Evolutionary conservation across 2,888 invertebrate genomes (phyloP).

Genomic region (Psococerastis gibbosa): DNA sequence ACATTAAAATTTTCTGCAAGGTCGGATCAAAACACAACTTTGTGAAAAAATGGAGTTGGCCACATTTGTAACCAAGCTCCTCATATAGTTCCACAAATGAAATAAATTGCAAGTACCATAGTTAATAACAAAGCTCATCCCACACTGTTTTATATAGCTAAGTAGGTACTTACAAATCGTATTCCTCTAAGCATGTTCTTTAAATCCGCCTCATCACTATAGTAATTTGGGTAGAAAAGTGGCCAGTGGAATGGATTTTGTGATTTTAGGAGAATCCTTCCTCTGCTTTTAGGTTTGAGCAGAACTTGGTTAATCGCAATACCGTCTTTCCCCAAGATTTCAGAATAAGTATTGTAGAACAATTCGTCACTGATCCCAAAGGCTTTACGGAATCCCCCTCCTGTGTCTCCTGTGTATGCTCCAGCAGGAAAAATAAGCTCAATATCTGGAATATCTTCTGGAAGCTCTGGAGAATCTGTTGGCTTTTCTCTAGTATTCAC

Average conservation of each 20-base stretch:
- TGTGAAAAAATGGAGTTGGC: no score
- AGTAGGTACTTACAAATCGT: conserved; percentile 28
- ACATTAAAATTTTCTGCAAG: no score
- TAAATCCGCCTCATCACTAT: conserved; percentile 35
- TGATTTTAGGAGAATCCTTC: conserved; percentile 34
- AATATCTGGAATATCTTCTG: conserved; percentile 23
- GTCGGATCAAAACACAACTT: no score
- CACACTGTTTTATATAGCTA: no score
- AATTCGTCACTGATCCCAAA: conserved; percentile 24
- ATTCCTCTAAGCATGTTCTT: conserved; percentile 27
- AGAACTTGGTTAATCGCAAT: conserved; percentile 45
- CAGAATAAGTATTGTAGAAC: conserved; percentile 26
- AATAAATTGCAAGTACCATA: no score
- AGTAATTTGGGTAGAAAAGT: conserved; percentile 55
- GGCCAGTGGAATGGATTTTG: conserved; percentile 38
- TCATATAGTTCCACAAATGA: no score
- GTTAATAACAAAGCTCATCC: no score
- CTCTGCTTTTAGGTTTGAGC: conserved; percentile 51
- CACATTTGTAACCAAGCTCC: no score
- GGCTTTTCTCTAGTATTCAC: conserved; percentile 26
- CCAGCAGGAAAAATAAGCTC: conserved; percentile 31
- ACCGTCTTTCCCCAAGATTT: conserved; percentile 26
- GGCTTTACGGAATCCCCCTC: conserved; percentile 23
- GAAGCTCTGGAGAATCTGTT: conserved; percentile 23
- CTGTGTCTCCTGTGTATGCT: conserved; percentile 30